Evolutionary conservation across 2,113 vertebrate species (phyloP).

Genomic region (Tenrec ecaudatus): DNA sequence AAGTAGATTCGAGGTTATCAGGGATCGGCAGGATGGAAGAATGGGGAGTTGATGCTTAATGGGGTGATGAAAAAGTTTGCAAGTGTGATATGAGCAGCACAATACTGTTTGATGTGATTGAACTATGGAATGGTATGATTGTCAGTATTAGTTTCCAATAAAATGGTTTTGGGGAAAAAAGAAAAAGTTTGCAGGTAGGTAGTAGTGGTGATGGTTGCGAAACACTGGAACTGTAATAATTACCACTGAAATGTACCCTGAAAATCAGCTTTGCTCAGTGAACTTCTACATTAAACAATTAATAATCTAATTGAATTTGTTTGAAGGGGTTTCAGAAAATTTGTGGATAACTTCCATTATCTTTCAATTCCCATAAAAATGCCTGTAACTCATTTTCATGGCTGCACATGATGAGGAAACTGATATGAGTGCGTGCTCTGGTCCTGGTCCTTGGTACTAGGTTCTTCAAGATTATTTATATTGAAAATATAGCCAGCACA

Average conservation of each 20-base stretch:
- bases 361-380: no score
- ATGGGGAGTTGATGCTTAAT: neutral
- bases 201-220: neutral
- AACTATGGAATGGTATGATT: no score
- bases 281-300: slow-evolving; percentile 30
- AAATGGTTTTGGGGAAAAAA: no score
- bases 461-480: no score
- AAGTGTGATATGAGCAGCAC: no score
- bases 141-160: no score
- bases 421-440: no score
- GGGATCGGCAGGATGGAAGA: neutral
- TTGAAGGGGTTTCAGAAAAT: no score
- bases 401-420: neutral
- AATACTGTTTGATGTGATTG: no score
- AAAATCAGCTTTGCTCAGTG: neutral
- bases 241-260: neutral
- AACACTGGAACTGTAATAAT: neutral
- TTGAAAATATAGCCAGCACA: no score
- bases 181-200: neutral
- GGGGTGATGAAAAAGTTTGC: neutral
- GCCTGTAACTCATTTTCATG: neutral
- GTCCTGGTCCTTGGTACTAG: neutral
- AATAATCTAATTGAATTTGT: neutral
- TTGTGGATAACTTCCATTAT: no score
- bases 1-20: neutral